Evolutionary conservation across 2,797 vertebrate genomes (phyloP), one percentile per base, ranked within the genome.

Genomic region (Gymnopithys bicolor): DNA sequence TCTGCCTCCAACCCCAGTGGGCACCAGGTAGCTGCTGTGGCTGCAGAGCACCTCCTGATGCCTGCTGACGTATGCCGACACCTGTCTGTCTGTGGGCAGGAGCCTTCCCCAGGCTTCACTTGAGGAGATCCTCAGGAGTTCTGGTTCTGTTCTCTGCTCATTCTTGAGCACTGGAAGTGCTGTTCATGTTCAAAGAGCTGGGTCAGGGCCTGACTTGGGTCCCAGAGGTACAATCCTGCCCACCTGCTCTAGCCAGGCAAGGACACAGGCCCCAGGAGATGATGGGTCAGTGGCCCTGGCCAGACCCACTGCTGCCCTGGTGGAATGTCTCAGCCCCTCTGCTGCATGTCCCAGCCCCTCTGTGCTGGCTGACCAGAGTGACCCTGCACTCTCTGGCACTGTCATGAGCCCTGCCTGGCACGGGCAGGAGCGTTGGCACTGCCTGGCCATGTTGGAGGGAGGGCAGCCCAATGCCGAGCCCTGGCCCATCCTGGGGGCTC

Each of bases 401-500:
- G 51, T 2, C 5, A 2, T 15, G 46, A 66, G 78, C n/a, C 28
- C 48, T 74, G 55, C 37, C 41, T 1, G 3, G 76, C 33, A 19
- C 17, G 11, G 39, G 35, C 41, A 49, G 45, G 17, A 1, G 1
- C 30, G 43, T 32, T 1, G 3, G 19, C 4, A 4, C 39, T 80
- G 37, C 73, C 66, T 6, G 7, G 35, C 18, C 6, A 0, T 13
- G 0, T 21, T 1, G 0, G 28, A 32, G 53, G 27, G 30, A n/a
- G 11, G 19, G 16, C 15, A 13, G 19, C 32, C 43, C 11, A 1
- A 17, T 13, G 41, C 49, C 1, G 10, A 43, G 39, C 78, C 13
- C 0, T 1, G 11, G 16, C 48, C 10, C 0, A 0, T 18, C 2
- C 4, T 0, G n/a, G 13, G 48, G 46, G 64, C 71, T 76, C 46